phyloP scores from a whole-genome alignment of 2,888 invertebrate species.

The Nematopogon swammerdamellus region DNA sequence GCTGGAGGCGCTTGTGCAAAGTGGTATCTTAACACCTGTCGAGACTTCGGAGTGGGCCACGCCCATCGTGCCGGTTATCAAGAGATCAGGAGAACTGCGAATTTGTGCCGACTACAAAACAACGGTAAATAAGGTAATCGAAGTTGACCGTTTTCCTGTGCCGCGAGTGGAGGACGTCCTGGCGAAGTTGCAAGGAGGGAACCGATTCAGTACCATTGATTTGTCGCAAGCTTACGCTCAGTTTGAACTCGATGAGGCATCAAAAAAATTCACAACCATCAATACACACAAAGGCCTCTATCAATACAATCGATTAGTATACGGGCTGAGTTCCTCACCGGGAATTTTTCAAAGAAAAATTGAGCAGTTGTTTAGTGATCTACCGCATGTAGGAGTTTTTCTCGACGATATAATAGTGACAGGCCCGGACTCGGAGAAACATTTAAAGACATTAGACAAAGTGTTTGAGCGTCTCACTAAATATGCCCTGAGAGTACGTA shows the following conservation, averaged over 20 bases:
- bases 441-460: not conserved
- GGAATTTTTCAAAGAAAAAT: constrained; percentile 10
- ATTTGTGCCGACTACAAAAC: constrained; percentile 1
- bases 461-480: not conserved
- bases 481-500: not conserved
- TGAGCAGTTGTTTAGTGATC: not conserved
- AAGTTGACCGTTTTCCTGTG: constrained; percentile 10
- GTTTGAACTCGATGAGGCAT: constrained; percentile 7
- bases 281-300: constrained; percentile 15
- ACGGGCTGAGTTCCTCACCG: constrained; percentile 12
- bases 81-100: not conserved
- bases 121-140: constrained; percentile 15
- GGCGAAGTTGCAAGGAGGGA: constrained; percentile 1
- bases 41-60: not conserved
- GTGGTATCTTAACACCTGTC: too few species aligned
- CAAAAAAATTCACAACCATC: constrained; percentile 9
- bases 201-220: constrained; percentile 1
- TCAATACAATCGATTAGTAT: constrained; percentile 13
- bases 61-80: not conserved
- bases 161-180: constrained; percentile 7
- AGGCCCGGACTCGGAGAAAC: not conserved
- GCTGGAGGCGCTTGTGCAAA: too few species aligned
- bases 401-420: not conserved
- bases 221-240: constrained; percentile 6
- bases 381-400: not conserved